A percentile compares a stretch with the other conserved stretches of the same genome.
phyloP scores from a whole-genome alignment of 1,140 invertebrate genomes.

The Drosophila littoralis region DNA sequence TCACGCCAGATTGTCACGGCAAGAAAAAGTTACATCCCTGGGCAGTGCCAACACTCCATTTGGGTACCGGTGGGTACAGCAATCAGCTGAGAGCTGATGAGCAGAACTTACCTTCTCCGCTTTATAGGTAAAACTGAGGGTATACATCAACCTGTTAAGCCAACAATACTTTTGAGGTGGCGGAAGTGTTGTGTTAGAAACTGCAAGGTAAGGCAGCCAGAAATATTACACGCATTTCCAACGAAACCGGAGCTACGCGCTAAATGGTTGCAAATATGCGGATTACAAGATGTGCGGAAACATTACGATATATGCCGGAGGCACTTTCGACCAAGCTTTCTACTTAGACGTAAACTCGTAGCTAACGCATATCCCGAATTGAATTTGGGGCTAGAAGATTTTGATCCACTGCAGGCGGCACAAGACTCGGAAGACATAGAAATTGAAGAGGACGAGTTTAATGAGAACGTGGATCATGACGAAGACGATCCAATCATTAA shows the following conservation, averaged over 20 bases:
- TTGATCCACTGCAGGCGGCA: not conserved
- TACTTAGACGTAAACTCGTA: not conserved
- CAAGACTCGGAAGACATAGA: not conserved
- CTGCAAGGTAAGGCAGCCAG: not conserved
- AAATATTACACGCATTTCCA: conserved; percentile 2
- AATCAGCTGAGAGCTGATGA: no score
- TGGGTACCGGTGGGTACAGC: conserved; percentile 2
- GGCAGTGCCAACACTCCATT: conserved; percentile 15
- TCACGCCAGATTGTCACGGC: not conserved
- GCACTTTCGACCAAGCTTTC: conserved; percentile 18
- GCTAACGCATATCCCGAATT: conserved; percentile 1
- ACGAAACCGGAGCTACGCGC: not conserved
- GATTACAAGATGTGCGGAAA: not conserved
- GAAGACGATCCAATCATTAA: not conserved
- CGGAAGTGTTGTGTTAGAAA: conserved; percentile 1
- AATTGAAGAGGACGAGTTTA: not conserved
- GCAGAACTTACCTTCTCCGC: not conserved
- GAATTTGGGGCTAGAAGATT: conserved; percentile 3
- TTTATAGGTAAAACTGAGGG: conserved; percentile 5
- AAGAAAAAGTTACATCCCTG: not conserved
- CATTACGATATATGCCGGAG: not conserved
- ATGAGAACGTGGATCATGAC: not conserved
- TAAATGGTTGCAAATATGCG: conserved; percentile 10
- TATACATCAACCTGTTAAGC: conserved; percentile 2
- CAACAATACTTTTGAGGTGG: not conserved